Conservation (phyloP, 2,888 invertebrate genomes). For the Eilema sororculum region DNA sequence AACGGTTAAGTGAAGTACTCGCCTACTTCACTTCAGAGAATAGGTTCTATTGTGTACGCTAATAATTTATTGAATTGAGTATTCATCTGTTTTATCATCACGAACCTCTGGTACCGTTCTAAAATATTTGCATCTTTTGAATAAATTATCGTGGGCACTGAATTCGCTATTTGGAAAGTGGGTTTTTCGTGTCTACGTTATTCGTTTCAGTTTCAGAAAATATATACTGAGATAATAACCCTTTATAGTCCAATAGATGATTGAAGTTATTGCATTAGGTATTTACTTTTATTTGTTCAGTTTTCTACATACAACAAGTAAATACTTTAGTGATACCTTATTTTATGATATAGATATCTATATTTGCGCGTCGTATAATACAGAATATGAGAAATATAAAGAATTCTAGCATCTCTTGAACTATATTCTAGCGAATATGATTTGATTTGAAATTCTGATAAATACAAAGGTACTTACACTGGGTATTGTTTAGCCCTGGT, state of each 20-base stretch:
- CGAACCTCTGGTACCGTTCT: conserved; percentile 21
- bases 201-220: conserved; percentile 12
- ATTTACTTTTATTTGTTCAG: too few relatives aligned
- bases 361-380: too few relatives aligned
- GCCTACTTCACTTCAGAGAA: background rate
- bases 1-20: conserved; percentile 1
- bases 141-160: conserved; percentile 29
- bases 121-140: conserved; percentile 40
- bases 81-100: conserved; percentile 23
- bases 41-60: background rate
- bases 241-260: background rate
- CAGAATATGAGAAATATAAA: too few relatives aligned
- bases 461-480: too few relatives aligned
- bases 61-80: conserved; percentile 6
- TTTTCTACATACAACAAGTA: too few relatives aligned
- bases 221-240: background rate
- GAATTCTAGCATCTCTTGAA: too few relatives aligned
- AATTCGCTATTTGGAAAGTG: conserved; percentile 13
- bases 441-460: background rate
- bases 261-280: background rate
- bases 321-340: too few relatives aligned
- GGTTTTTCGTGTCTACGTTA: conserved; percentile 15
- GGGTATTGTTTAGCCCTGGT: too few relatives aligned
- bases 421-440: too few relatives aligned
- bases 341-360: too few relatives aligned